A percentile compares a stretch with the other conserved stretches of the same genome.
These are phyloP conservation scores for Crypturellus tataupa DNA, from an alignment of 2,797 vertebrate species.

Conservation along the genomic window DNA sequence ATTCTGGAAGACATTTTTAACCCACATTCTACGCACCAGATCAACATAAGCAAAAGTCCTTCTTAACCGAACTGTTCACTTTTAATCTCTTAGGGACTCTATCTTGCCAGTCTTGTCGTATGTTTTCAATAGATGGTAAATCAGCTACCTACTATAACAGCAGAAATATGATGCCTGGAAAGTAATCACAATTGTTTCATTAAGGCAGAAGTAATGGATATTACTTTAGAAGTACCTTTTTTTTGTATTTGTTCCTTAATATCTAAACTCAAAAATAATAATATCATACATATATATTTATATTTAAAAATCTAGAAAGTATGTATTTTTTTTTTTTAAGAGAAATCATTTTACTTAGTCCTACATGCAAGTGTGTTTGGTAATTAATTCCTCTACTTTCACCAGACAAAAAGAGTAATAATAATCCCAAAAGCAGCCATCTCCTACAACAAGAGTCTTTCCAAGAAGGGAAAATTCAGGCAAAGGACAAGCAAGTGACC, in stretches of 20 bases:
- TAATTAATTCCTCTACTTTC: neutral
- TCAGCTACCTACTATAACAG: neutral
- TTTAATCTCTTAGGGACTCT: neutral
- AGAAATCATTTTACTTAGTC: neutral
- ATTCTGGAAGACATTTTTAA: neutral
- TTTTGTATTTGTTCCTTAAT: neutral
- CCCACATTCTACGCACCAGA: neutral
- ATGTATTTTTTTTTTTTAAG: neutral
- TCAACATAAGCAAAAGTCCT: neutral
- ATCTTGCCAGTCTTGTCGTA: neutral
- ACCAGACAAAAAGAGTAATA: neutral
- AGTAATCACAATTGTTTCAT: neutral
- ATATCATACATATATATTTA: no score
- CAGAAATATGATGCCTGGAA: neutral
- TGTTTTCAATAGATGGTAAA: neutral
- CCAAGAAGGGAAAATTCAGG: neutral
- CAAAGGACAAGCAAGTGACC: neutral
- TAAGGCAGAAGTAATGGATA: neutral
- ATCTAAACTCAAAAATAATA: neutral
- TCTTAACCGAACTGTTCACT: neutral
- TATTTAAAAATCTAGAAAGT: neutral
- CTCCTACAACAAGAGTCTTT: neutral
- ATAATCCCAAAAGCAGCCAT: neutral
- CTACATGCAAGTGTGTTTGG: neutral
- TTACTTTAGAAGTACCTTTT: neutral